A percentile compares a stretch with the other conserved stretches of the same genome.
Conservation (phyloP, 2,113 vertebrate genomes). For the Neomonachus schauinslandi region DNA sequence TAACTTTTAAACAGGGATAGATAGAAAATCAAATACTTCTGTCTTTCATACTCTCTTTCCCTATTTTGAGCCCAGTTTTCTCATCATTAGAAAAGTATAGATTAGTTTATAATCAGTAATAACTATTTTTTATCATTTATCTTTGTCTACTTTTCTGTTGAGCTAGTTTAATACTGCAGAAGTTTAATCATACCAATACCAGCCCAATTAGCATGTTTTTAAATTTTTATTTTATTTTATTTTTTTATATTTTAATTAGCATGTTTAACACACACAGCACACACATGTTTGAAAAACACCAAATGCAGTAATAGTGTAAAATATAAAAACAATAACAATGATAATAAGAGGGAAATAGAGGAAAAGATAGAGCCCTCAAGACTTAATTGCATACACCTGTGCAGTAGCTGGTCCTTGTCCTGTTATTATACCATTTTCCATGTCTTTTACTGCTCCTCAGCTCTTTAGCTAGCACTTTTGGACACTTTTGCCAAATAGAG, state of each 20-base stretch:
- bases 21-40: neutral
- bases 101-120: neutral
- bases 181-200: neutral
- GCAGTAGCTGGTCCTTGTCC: too few relatives aligned
- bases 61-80: neutral
- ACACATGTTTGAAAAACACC: neutral
- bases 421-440: neutral
- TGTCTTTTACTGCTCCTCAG: neutral
- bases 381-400: neutral
- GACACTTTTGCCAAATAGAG: neutral
- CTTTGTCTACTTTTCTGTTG: neutral
- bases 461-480: neutral
- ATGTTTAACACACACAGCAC: neutral
- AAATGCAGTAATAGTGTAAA: neutral
- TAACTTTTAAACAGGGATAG: neutral
- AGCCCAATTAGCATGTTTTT: neutral
- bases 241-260: neutral
- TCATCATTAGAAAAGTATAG: neutral
- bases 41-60: neutral
- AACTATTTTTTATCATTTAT: neutral
- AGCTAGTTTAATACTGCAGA: neutral
- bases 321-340: neutral
- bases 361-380: neutral
- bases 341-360: neutral
- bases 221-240: neutral